phyloP scores from a whole-genome alignment of 2,888 invertebrate genomes.

The Sceliomorpha sp. region DNA sequence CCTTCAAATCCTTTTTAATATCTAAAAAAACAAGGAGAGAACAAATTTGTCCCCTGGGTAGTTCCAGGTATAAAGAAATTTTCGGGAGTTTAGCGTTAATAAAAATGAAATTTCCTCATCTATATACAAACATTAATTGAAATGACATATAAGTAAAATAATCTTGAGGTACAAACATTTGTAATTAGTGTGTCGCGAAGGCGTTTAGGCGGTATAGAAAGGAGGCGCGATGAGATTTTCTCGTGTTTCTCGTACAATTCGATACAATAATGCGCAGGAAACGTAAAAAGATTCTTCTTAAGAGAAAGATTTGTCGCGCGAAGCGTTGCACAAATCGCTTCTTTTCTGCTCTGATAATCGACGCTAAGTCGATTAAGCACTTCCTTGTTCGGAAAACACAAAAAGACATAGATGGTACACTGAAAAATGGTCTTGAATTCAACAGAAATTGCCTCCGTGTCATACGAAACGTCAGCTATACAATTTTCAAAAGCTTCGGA shows the following conservation, averaged over 20 bases:
- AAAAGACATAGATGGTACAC: constrained; percentile 26
- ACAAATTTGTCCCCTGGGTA: no score
- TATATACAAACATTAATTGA: no score
- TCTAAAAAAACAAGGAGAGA: no score
- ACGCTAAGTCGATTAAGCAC: constrained; percentile 60
- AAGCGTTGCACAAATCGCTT: constrained; percentile 54
- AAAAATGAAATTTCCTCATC: no score
- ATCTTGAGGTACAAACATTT: no score
- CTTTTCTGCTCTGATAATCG: constrained; percentile 60
- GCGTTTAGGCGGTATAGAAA: no score
- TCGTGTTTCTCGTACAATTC: constrained; percentile 49
- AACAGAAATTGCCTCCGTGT: constrained; percentile 31
- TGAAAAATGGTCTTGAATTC: constrained; percentile 30
- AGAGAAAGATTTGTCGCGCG: constrained; percentile 52
- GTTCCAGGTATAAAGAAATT: no score
- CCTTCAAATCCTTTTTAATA: no score
- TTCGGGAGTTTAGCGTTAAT: no score
- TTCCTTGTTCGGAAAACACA: constrained; percentile 43
- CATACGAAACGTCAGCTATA: neutral
- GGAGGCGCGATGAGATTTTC: constrained; percentile 44
- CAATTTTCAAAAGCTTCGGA: no score
- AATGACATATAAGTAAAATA: no score
- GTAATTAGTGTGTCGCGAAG: no score
- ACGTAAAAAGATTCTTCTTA: constrained; percentile 48
- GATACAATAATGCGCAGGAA: constrained; percentile 43